These are phyloP conservation scores for Lepidonotus clava DNA, from an alignment of 2,888 invertebrate genomes.

Conservation along the genomic window DNA sequence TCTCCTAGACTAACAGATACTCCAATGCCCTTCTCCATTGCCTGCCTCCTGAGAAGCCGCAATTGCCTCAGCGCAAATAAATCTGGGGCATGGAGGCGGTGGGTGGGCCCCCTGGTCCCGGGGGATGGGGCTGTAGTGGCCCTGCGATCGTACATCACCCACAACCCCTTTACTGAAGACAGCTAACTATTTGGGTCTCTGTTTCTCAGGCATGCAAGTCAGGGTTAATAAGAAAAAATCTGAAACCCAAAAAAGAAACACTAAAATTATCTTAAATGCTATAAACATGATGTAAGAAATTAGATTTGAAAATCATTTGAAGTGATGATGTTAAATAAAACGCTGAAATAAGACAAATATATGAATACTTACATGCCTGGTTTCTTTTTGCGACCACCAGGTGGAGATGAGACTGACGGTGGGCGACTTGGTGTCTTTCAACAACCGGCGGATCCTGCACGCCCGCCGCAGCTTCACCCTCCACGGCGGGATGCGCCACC, in stretches of 20 bases:
- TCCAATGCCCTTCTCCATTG: conserved; percentile 4
- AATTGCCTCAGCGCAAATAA: conserved; percentile 44
- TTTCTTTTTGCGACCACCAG: conserved; percentile 62
- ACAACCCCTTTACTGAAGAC: not conserved
- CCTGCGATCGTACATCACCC: not conserved
- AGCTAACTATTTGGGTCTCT: not conserved
- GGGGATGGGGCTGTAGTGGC: not conserved
- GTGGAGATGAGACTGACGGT: conserved; percentile 67
- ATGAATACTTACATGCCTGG: no score
- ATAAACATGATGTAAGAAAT: no score
- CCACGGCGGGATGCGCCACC: conserved; percentile 74
- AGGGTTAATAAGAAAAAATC: no score
- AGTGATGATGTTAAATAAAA: no score
- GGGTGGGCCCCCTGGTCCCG: conserved; percentile 13
- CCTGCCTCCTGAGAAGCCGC: not conserved
- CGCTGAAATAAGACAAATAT: no score
- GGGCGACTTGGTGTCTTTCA: conserved; percentile 75
- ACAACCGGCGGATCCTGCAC: conserved; percentile 76
- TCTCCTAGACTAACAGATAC: not conserved
- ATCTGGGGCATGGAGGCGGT: not conserved
- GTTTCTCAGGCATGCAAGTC: not conserved
- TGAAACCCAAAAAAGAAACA: no score
- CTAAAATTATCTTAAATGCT: no score
- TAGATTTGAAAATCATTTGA: no score
- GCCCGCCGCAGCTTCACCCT: conserved; percentile 69